Percentiles rank a stretch among this genome's conserved stretches.
Evolutionary conservation across 1,140 invertebrate genomes (phyloP).

Genomic region (Aradophagus sp.): DNA sequence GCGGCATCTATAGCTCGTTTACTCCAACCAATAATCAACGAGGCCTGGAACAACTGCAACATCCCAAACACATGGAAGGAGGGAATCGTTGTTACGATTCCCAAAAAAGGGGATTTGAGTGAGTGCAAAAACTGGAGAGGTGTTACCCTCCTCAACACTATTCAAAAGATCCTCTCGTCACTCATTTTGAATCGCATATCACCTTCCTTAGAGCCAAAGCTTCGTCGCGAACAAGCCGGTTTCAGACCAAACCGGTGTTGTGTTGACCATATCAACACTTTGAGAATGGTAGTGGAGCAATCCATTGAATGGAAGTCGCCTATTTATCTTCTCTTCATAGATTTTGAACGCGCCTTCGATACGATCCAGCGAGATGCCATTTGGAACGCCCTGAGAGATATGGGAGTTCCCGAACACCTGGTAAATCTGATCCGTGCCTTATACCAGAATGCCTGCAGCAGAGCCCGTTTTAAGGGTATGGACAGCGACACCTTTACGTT

Average conservation of each 20-base stretch:
- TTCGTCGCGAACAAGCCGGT: conserved; percentile 27
- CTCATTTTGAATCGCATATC: conserved; percentile 12
- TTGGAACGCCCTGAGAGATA: conserved; percentile 9
- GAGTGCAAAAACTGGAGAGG: conserved; percentile 29
- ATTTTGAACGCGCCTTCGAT: conserved; percentile 18
- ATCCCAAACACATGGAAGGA: conserved; percentile 13
- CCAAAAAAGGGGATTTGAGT: conserved; percentile 19
- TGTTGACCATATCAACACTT: conserved; percentile 31
- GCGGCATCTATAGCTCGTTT: not conserved
- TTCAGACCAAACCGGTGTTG: conserved; percentile 27
- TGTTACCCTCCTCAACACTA: conserved; percentile 22
- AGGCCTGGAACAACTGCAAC: no score
- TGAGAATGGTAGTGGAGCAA: conserved; percentile 23
- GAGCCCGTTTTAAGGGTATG: conserved; percentile 7
- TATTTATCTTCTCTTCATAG: conserved; percentile 19
- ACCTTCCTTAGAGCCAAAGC: conserved; percentile 13
- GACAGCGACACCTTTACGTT: conserved; percentile 9
- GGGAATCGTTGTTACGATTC: conserved; percentile 7
- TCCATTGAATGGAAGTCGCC: conserved; percentile 22
- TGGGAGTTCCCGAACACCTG: conserved; percentile 2
- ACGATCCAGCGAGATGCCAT: conserved; percentile 1
- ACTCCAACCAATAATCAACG: not conserved
- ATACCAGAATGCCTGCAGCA: conserved; percentile 11
- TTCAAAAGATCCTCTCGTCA: conserved; percentile 24
- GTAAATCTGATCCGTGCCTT: conserved; percentile 10